A percentile compares a stretch with the other conserved stretches of the same genome.
phyloP scores from a whole-genome alignment of 2,113 vertebrate species.

The Nothobranchius furzeri region DNA sequence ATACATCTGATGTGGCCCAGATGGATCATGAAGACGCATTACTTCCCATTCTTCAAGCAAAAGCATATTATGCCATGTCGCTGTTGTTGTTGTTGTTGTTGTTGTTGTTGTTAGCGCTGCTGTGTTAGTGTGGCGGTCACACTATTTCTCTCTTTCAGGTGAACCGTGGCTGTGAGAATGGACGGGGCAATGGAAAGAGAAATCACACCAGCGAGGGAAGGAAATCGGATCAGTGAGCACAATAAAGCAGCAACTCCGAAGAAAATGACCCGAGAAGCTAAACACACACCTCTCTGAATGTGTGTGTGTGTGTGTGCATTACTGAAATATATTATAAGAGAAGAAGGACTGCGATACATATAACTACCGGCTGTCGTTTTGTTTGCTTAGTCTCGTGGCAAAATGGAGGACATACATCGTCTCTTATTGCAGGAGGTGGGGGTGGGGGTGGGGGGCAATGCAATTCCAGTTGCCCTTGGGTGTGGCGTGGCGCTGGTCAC shows the following conservation, averaged over 20 bases:
- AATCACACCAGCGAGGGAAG: constrained; percentile 68
- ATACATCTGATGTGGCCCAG: constrained; percentile 59
- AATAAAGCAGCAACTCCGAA: constrained; percentile 62
- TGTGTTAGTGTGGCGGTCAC: constrained; percentile 47
- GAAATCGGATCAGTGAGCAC: constrained; percentile 74
- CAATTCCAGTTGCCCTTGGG: constrained; percentile 84
- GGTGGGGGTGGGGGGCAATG: constrained; percentile 78
- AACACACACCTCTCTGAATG: constrained; percentile 24
- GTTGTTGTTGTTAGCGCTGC: constrained; percentile 39
- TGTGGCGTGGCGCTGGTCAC: constrained; percentile 79
- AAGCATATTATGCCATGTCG: constrained; percentile 50
- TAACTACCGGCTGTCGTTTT: constrained; percentile 72
- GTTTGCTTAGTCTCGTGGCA: constrained; percentile 75
- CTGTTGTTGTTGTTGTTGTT: neutral
- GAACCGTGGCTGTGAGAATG: constrained; percentile 61
- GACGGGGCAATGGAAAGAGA: constrained; percentile 62
- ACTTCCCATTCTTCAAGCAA: constrained; percentile 53
- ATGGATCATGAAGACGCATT: constrained; percentile 63
- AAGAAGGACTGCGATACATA: constrained; percentile 70
- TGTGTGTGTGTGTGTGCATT: constrained; percentile 41
- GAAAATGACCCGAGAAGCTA: constrained; percentile 65
- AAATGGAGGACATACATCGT: constrained; percentile 85
- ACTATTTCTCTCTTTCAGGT: constrained; percentile 57
- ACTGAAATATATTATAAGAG: constrained; percentile 56
- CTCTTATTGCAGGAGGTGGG: constrained; percentile 74